phyloP scores from a whole-genome alignment of 2,113 vertebrate species.

The Jaculus jaculus region DNA sequence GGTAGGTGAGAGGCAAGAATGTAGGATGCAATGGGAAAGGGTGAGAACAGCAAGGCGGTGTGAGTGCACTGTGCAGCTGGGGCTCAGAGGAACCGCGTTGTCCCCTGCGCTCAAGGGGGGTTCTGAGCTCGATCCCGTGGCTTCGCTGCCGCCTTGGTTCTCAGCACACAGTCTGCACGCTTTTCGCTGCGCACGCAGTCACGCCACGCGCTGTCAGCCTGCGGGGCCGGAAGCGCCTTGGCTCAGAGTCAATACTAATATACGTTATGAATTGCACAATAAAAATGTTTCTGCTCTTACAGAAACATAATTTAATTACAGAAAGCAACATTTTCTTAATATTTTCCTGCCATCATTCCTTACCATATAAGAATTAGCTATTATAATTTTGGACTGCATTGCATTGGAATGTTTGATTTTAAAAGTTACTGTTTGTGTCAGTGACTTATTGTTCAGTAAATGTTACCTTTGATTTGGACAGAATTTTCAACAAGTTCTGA shows the following conservation, averaged over 20 bases:
- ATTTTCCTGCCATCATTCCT: not conserved
- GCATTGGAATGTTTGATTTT: not conserved
- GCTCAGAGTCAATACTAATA: no score
- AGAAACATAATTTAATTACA: not conserved
- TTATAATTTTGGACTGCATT: not conserved
- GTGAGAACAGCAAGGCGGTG: rapidly evolving
- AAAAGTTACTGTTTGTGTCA: not conserved
- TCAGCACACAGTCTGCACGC: not conserved
- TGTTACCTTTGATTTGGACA: not conserved
- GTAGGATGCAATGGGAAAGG: not conserved
- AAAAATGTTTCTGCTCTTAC: not conserved
- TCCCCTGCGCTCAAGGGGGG: not conserved
- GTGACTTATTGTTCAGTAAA: not conserved
- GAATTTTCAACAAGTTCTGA: not conserved
- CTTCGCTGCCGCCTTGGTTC: no score
- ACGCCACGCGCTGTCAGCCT: not conserved
- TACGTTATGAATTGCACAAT: no score
- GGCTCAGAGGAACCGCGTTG: not conserved
- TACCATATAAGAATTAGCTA: not conserved
- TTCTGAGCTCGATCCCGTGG: not conserved
- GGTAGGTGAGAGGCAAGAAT: not conserved
- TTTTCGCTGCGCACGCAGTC: not conserved
- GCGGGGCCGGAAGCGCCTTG: no score
- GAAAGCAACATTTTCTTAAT: not conserved
- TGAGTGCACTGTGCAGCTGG: no score